phyloP scores from a whole-genome alignment of 2,797 vertebrate genomes.

The Enteromius mattozi region DNA sequence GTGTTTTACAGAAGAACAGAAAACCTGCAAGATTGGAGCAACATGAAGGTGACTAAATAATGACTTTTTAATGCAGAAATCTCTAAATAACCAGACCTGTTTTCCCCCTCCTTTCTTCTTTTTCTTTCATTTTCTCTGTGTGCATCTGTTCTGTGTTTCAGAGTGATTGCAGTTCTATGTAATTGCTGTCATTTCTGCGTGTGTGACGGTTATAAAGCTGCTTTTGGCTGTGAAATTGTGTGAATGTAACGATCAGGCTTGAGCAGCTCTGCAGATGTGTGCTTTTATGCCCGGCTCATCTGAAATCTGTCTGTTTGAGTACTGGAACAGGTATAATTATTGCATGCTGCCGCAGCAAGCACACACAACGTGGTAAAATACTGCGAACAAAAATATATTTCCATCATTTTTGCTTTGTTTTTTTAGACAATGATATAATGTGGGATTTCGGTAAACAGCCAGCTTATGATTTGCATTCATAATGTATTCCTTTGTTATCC shows the following conservation, averaged over 20 bases:
- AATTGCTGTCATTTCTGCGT: slow-evolving; percentile 27
- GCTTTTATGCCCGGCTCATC: slow-evolving; percentile 20
- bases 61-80: neutral
- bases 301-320: slow-evolving; percentile 16
- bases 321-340: slow-evolving; percentile 22
- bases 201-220: neutral
- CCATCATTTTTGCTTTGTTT: neutral
- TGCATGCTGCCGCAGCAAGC: neutral
- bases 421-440: slow-evolving; percentile 8
- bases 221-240: neutral
- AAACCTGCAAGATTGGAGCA: neutral
- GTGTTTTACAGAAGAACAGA: neutral
- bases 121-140: neutral
- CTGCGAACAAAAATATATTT: neutral
- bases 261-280: neutral
- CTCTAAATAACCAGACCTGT: neutral
- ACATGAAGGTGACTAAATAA: neutral
- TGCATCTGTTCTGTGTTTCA: neutral
- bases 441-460: neutral
- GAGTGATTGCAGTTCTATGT: slow-evolving; percentile 4
- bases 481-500: slow-evolving; percentile 16
- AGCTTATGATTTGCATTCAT: slow-evolving; percentile 30
- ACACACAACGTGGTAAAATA: neutral
- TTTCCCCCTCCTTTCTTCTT: neutral
- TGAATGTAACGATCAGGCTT: slow-evolving; percentile 21